Conservation (phyloP, 1,140 invertebrate genomes). For the Drosophila melanica region DNA sequence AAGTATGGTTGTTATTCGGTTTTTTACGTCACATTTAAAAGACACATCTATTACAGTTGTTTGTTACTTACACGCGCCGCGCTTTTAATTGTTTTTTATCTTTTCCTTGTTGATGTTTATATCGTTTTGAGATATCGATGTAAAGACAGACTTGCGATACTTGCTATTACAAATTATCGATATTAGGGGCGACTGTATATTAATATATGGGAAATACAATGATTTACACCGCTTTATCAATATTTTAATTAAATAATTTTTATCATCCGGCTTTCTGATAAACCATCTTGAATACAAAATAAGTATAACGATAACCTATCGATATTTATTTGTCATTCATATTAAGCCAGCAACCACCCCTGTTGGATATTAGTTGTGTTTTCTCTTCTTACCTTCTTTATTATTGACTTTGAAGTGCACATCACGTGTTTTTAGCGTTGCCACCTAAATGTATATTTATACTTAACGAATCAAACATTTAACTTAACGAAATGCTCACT, state of each 20-base stretch:
- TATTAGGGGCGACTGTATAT: neutral
- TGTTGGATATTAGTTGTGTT: neutral
- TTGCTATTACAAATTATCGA: neutral
- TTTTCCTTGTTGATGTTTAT: constrained; percentile 32
- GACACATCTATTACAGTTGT: neutral
- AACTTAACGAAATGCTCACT: neutral
- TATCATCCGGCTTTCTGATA: neutral
- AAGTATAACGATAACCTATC: too few relatives aligned
- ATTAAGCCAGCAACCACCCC: too few relatives aligned
- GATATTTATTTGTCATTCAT: too few relatives aligned
- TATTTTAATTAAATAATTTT: neutral
- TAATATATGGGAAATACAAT: neutral
- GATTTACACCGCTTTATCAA: neutral
- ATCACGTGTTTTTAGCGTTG: constrained; percentile 40
- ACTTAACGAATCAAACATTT: too few relatives aligned
- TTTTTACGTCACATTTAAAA: neutral
- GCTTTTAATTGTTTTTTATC: constrained; percentile 22
- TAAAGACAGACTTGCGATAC: neutral
- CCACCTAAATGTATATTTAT: neutral
- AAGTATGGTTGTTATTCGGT: neutral
- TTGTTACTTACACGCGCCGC: constrained; percentile 16
- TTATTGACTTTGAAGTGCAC: neutral
- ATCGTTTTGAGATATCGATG: constrained; percentile 19
- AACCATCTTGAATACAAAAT: too few relatives aligned
- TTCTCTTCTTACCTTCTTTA: neutral